Conservation (phyloP, 2,888 invertebrate species). For the Leucoptera coffeella region DNA sequence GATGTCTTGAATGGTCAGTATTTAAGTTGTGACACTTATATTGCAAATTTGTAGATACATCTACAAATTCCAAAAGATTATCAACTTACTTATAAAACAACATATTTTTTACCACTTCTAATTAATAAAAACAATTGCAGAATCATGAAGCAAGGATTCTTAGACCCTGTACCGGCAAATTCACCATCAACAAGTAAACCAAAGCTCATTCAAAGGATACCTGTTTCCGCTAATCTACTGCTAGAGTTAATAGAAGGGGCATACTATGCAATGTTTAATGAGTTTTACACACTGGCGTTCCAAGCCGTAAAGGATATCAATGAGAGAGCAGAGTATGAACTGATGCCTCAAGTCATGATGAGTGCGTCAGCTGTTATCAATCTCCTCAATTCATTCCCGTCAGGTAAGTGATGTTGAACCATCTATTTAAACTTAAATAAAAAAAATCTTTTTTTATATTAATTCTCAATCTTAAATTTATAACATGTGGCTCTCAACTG, state of each 20-base stretch:
- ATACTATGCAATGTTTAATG: slow-evolving; percentile 91
- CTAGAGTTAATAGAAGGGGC: slow-evolving; percentile 85
- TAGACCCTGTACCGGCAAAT: slow-evolving; percentile 17
- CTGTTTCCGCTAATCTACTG: slow-evolving; percentile 77
- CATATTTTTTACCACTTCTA: no score
- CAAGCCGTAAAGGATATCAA: slow-evolving; percentile 89
- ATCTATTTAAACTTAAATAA: no score
- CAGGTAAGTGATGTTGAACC: no score
- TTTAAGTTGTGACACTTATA: no score
- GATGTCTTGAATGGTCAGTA: no score
- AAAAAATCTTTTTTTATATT: no score
- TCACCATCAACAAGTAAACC: slow-evolving; percentile 36
- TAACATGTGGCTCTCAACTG: no score
- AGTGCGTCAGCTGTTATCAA: slow-evolving; percentile 85
- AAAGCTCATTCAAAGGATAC: slow-evolving; percentile 69
- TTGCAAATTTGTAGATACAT: no score
- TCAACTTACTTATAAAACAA: no score
- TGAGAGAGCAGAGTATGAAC: slow-evolving; percentile 83
- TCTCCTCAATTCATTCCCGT: slow-evolving; percentile 73
- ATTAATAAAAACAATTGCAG: no score
- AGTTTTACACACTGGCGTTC: slow-evolving; percentile 74
- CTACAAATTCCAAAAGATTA: no score
- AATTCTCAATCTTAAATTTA: no score
- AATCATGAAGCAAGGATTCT: slow-evolving; percentile 79
- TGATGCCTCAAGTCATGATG: slow-evolving; percentile 81